Evolutionary conservation across 2,888 invertebrate genomes (phyloP).

Genomic region (Hydropsyche betteni): DNA sequence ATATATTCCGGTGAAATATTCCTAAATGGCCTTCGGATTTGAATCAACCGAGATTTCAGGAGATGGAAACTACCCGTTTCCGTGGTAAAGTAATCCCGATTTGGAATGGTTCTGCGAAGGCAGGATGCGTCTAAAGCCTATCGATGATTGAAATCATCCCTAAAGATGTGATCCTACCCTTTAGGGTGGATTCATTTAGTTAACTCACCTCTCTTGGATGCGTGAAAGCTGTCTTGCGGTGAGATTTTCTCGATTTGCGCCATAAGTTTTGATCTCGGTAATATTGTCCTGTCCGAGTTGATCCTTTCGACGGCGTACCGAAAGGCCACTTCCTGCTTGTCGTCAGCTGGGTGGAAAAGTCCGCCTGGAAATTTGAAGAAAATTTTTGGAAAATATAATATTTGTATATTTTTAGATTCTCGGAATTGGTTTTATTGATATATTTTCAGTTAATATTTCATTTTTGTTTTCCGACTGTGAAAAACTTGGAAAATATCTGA

Average conservation of each 20-base stretch:
- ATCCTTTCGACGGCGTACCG: slow-evolving; percentile 92
- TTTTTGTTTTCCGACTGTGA: too few species aligned
- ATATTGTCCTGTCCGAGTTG: slow-evolving; percentile 82
- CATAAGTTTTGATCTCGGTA: slow-evolving; percentile 86
- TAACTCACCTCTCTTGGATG: slow-evolving; percentile 86
- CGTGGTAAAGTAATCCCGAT: too few species aligned
- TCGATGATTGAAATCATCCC: slow-evolving; percentile 35
- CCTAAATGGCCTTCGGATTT: background rate
- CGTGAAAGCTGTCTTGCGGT: slow-evolving; percentile 92
- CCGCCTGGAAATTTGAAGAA: slow-evolving; percentile 70
- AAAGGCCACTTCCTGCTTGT: slow-evolving; percentile 90
- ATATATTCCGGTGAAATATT: too few species aligned
- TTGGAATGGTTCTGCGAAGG: background rate
- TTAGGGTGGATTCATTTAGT: background rate
- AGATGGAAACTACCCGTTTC: too few species aligned
- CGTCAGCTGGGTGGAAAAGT: slow-evolving; percentile 86
- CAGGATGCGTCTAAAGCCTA: background rate
- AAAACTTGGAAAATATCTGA: too few species aligned
- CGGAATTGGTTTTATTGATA: too few species aligned
- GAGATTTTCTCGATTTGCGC: slow-evolving; percentile 91
- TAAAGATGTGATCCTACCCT: slow-evolving; percentile 42
- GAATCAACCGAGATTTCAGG: background rate
- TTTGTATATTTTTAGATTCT: too few species aligned
- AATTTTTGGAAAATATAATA: background rate
- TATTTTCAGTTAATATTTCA: too few species aligned